A percentile compares a stretch with the other conserved stretches of the same genome.
Conservation (phyloP, 2,797 vertebrate genomes). For the Pangasius mekongensis region DNA sequence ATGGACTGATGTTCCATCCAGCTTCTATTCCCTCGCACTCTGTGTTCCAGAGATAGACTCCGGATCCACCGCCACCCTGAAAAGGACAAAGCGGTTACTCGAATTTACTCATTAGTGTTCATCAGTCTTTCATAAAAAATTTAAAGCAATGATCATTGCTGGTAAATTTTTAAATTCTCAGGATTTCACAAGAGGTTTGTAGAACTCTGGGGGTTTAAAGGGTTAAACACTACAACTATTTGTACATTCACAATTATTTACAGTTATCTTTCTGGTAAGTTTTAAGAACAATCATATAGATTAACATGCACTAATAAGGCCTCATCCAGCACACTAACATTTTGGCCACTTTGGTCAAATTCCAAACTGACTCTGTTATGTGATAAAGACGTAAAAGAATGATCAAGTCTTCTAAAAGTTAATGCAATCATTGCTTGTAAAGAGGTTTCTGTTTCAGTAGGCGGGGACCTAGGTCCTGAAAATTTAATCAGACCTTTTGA, state of each 20-base stretch:
- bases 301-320: neutral
- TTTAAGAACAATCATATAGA: neutral
- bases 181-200: neutral
- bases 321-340: neutral
- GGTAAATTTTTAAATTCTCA: neutral
- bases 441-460: neutral
- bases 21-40: neutral
- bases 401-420: neutral
- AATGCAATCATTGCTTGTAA: slow-evolving; percentile 16
- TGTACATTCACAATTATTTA: neutral
- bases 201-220: neutral
- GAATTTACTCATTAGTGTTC: neutral
- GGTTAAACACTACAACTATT: neutral
- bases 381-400: neutral
- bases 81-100: neutral
- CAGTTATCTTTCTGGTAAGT: neutral
- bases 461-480: neutral
- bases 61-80: neutral
- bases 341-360: neutral
- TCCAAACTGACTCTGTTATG: neutral
- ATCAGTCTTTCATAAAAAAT: neutral
- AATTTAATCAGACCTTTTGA: slow-evolving; percentile 6
- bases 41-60: neutral
- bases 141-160: neutral
- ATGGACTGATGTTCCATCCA: neutral